Percentiles rank a stretch among this genome's conserved stretches.
phyloP scores from a whole-genome alignment of 2,888 invertebrate genomes.

The Trichopoda pennipes region DNA sequence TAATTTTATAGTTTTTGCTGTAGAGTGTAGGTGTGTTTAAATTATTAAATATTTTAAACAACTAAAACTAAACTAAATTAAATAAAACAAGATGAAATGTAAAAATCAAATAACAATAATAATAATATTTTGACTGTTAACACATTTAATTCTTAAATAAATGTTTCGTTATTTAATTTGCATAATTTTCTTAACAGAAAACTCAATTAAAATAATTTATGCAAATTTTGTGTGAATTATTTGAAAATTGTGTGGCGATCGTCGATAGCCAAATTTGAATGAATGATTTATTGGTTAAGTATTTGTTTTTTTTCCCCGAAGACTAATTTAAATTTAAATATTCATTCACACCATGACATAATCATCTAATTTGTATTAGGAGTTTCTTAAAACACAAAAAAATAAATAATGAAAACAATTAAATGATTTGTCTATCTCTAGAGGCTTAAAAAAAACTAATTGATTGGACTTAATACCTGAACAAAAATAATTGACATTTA shows the following conservation, averaged over 20 bases:
- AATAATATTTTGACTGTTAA: not conserved
- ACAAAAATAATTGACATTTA: too few species aligned
- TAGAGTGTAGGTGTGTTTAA: constrained; percentile 45
- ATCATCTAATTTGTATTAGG: constrained; percentile 23
- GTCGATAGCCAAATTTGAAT: not conserved
- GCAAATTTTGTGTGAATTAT: constrained; percentile 5
- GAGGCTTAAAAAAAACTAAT: too few species aligned
- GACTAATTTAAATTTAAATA: not conserved
- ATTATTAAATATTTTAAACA: not conserved
- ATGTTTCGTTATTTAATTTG: not conserved
- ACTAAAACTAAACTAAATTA: constrained; percentile 11
- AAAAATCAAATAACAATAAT: not conserved
- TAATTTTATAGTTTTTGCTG: constrained; percentile 18
- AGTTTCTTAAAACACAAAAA: not conserved
- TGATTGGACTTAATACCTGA: too few species aligned
- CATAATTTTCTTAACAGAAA: constrained; percentile 10
- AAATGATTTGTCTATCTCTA: too few species aligned
- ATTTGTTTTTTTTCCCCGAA: too few species aligned
- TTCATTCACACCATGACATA: constrained; percentile 43
- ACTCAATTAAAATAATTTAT: constrained; percentile 13
- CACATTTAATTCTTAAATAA: not conserved
- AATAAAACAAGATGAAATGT: not conserved
- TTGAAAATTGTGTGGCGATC: not conserved
- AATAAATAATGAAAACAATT: not conserved
- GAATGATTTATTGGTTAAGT: constrained; percentile 23